Percentiles rank a stretch among this genome's conserved stretches.
Conservation (phyloP, 2,888 invertebrate species). For the Netelia melanura region DNA sequence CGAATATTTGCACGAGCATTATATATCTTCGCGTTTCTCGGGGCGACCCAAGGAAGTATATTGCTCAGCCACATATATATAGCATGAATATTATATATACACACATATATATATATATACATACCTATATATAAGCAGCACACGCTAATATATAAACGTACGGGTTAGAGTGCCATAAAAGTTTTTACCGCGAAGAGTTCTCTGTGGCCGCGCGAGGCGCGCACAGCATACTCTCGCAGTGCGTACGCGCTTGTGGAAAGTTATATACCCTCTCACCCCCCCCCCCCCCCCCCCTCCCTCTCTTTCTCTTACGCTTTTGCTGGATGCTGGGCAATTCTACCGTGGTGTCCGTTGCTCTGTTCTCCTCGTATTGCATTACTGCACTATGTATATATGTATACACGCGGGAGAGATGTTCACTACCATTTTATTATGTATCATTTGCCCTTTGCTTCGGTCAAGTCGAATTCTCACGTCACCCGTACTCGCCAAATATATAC, state of each 20-base stretch:
- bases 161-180: constrained; percentile 68
- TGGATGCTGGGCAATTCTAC: constrained; percentile 45
- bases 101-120: background rate
- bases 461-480: constrained; percentile 65
- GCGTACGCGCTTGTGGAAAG: constrained; percentile 62
- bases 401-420: constrained; percentile 16
- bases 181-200: constrained; percentile 48
- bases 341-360: constrained; percentile 51
- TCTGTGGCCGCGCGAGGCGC: constrained; percentile 50
- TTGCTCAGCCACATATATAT: constrained; percentile 30
- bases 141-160: constrained; percentile 65
- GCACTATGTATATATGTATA: background rate
- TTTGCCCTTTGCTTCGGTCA: constrained; percentile 67
- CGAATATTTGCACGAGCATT: constrained; percentile 63
- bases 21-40: constrained; percentile 16
- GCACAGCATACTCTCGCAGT: constrained; percentile 24
- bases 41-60: constrained; percentile 48
- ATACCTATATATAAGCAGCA: background rate
- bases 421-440: constrained; percentile 67
- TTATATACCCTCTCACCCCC: constrained; percentile 41
- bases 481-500: constrained; percentile 28
- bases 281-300: constrained; percentile 12
- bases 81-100: background rate
- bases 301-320: constrained; percentile 32
- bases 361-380: constrained; percentile 41